Evolutionary conservation across 2,888 invertebrate species (phyloP).

Genomic region (Acanthosepion lycidas): DNA sequence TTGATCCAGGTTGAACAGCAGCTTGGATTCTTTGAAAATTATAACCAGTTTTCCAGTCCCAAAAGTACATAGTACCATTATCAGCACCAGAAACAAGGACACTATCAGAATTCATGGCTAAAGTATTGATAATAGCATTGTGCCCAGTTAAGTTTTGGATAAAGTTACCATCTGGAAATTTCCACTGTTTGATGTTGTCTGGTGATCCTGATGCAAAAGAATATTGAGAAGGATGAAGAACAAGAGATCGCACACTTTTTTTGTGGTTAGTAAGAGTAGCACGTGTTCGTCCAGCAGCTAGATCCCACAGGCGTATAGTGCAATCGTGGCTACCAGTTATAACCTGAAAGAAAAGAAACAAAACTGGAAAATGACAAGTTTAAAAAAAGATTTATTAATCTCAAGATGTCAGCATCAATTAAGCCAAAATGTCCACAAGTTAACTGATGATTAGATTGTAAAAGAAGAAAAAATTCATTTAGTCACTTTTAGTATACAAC

Average conservation of each 20-base stretch:
- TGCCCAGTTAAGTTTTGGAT: constrained; percentile 97
- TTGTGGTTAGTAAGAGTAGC: constrained; percentile 99
- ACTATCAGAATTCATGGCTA: constrained; percentile 94
- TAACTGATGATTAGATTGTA: no score
- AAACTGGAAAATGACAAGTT: no score
- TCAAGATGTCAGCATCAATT: not conserved
- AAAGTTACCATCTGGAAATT: constrained; percentile 97
- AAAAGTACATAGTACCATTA: constrained; percentile 96
- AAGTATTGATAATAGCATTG: constrained; percentile 96
- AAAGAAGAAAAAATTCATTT: no score
- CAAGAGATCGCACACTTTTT: constrained; percentile 83
- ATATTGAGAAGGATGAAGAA: constrained; percentile 80
- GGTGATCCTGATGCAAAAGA: constrained; percentile 99
- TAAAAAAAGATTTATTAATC: not conserved
- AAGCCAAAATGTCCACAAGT: no score
- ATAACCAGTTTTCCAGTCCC: constrained; percentile 99
- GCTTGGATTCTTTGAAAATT: constrained; percentile 92
- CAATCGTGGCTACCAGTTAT: constrained; percentile 93
- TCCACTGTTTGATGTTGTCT: constrained; percentile 99
- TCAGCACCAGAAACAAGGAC: constrained; percentile 97
- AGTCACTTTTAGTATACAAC: no score
- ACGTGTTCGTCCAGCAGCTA: constrained; percentile 94
- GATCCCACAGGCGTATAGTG: constrained; percentile 96
- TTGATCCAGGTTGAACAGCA: constrained; percentile 97
- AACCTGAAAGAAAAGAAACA: constrained; percentile 77